Evolutionary conservation across 2,888 invertebrate genomes (phyloP).

Genomic region (Rhingia campestris): DNA sequence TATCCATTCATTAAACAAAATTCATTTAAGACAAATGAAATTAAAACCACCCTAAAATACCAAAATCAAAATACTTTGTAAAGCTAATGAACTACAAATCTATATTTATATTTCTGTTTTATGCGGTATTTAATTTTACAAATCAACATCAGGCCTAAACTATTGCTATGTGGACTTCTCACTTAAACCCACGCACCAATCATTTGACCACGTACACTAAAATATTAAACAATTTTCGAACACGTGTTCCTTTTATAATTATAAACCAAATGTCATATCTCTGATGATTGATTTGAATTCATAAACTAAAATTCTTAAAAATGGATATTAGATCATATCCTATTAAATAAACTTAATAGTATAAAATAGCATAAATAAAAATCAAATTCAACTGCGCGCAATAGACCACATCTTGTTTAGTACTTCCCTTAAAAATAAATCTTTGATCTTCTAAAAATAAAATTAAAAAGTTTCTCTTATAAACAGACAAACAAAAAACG

Average conservation of each 20-base stretch:
- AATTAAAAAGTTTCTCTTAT: conserved; percentile 21
- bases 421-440: conserved; percentile 25
- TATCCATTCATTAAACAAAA: too few relatives aligned
- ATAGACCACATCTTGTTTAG: conserved; percentile 1
- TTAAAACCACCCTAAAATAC: too few relatives aligned
- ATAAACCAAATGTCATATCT: not conserved
- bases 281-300: not conserved
- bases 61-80: too few relatives aligned
- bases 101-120: too few relatives aligned
- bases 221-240: not conserved
- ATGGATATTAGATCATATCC: not conserved
- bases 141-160: too few relatives aligned
- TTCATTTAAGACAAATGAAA: too few relatives aligned
- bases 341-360: not conserved
- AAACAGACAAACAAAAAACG: conserved; percentile 7
- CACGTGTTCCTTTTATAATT: not conserved
- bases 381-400: conserved; percentile 38
- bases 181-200: too few relatives aligned
- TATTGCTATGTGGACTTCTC: too few relatives aligned
- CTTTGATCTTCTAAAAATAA: conserved; percentile 56
- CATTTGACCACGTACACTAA: too few relatives aligned
- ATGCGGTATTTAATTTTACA: too few relatives aligned
- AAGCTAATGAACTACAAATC: too few relatives aligned
- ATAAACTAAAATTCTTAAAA: conserved; percentile 15
- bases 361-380: conserved; percentile 10